Conservation (phyloP, 1,140 invertebrate species). For the Hycleus phaleratus region DNA sequence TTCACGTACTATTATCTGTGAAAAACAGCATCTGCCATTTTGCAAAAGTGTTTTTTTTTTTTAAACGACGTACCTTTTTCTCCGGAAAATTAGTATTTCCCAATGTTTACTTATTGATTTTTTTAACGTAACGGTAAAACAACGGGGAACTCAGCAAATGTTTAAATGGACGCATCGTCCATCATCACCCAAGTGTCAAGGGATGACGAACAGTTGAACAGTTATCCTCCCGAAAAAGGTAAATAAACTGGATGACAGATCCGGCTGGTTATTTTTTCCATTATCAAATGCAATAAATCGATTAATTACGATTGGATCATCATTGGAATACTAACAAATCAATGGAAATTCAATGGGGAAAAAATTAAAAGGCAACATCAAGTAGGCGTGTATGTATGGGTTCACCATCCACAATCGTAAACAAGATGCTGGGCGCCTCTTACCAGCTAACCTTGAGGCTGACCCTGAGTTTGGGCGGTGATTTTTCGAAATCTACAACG, state of each 20-base stretch:
- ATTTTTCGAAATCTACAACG: conserved; percentile 18
- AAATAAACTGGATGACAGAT: conserved; percentile 44
- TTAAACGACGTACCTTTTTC: conserved; percentile 18
- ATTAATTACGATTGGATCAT: background rate
- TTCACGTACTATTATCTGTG: no score
- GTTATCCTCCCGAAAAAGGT: conserved; percentile 87
- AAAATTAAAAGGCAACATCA: conserved; percentile 2
- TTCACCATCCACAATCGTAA: conserved; percentile 15
- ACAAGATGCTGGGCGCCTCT: conserved; percentile 21
- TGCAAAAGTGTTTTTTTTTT: conserved; percentile 31
- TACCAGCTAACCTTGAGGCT: conserved; percentile 33
- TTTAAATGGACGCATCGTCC: conserved; percentile 96
- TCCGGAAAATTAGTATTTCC: conserved; percentile 3
- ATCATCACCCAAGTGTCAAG: conserved; percentile 95
- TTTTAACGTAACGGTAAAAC: conserved; percentile 24
- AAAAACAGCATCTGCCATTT: conserved; percentile 37
- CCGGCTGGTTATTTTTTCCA: background rate
- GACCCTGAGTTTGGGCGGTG: conserved; percentile 25
- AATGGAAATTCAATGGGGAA: background rate
- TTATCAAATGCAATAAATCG: background rate
- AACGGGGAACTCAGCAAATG: conserved; percentile 50
- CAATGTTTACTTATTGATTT: background rate
- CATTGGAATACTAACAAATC: background rate
- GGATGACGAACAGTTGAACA: conserved; percentile 92
- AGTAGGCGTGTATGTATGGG: conserved; percentile 28